Conservation (phyloP, 2,113 vertebrate genomes). For the Tyto alba region DNA sequence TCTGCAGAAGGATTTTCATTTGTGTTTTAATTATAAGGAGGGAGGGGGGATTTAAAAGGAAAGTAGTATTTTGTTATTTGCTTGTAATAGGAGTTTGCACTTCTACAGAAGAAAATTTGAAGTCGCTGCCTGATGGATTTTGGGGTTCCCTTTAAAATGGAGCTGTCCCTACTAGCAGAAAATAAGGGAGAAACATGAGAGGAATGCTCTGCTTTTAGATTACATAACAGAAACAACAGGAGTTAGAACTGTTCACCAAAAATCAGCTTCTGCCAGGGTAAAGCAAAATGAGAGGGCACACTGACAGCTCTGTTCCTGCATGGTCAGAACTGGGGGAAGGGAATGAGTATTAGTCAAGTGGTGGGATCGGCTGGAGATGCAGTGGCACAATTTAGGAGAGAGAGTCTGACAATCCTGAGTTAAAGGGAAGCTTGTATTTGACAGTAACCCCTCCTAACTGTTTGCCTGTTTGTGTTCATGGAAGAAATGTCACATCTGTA, state of each 20-base stretch:
- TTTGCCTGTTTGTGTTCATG: not conserved
- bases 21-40: not conserved
- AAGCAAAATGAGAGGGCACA: not conserved
- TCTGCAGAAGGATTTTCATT: not conserved
- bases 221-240: not conserved
- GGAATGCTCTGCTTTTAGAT: not conserved
- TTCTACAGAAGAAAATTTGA: not conserved
- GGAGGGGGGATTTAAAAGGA: not conserved
- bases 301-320: not conserved
- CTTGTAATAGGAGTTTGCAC: not conserved
- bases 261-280: not conserved
- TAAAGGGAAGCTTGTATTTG: not conserved
- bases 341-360: not conserved
- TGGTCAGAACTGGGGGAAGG: not conserved
- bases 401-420: not conserved
- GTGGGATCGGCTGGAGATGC: not conserved
- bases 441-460: not conserved
- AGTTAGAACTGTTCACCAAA: not conserved
- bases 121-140: not conserved
- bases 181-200: rapidly evolving
- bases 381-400: not conserved
- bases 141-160: not conserved
- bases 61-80: not conserved
- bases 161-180: not conserved
- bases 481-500: conserved; percentile 34